Base-by-base conservation (phyloP, 1,140 invertebrate species). In the Venturia canescens region DNA sequence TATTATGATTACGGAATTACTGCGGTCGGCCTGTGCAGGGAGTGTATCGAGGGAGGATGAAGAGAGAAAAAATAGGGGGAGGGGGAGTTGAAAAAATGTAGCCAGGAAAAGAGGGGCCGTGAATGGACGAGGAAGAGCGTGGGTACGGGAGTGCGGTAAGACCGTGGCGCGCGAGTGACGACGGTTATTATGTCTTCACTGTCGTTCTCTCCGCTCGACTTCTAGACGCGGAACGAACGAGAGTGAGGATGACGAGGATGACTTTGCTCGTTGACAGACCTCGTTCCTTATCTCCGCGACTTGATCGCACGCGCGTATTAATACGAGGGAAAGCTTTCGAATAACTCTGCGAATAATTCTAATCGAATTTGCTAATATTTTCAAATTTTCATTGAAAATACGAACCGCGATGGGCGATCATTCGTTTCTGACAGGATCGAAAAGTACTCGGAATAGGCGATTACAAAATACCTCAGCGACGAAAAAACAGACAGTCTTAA, bases 101-200 rank as follows among this genome's bases (percentile, higher is more conserved):
- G 3, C 1, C 0, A 63, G 1, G 60, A 23, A 63, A 26, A 57
- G 21, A 66, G 27, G 29, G 18, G 26, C 9, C 7, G 23, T n/a
- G 29, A 31, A 29, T 31, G 66, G 2, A 31, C 5, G 66, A 69
- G 29, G 29, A 69, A 21, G 29, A 31, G 66, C 66, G 26, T 69
- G 66, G 66, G 27, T 69, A 69, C 27, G 21, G 3, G 21, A 13
- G 66, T 31, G 66, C 31, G 27, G 66, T 69, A 69, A 69, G 13
- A 29, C 16, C 29, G 66, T 69, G 66, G 66, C 66, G 66, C 66
- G 29, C 66, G 66, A 69, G n/a, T 21, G 74, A 83, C 79, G 77
- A 78, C 84, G 81, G 84, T 88, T 88, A 88, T 89, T 89, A 89
- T 82, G 85, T 88, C 87, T 79, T 89, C 85, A 84, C 84, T 85